A percentile compares a stretch with the other conserved stretches of the same genome.
Evolutionary conservation across 2,113 vertebrate genomes (phyloP).

Genomic region (Perca schrenkii): DNA sequence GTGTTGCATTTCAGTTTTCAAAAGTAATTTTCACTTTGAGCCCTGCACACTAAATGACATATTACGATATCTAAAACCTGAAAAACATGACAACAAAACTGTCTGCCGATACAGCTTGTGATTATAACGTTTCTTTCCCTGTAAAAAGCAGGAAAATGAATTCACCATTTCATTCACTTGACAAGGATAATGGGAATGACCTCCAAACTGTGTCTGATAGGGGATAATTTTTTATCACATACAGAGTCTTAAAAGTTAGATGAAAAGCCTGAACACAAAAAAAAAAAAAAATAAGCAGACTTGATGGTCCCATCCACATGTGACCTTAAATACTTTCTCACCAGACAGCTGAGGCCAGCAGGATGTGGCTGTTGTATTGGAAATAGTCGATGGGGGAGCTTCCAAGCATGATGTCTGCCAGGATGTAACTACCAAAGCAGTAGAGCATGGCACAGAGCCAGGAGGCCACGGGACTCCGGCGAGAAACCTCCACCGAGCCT

Average conservation of each 20-base stretch:
- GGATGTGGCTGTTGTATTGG: constrained; percentile 94
- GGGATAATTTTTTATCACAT: not conserved
- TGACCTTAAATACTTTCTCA: constrained; percentile 76
- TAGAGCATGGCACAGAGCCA: constrained; percentile 99
- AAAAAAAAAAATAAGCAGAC: not conserved
- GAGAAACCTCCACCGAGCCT: constrained; percentile 95
- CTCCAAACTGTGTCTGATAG: not conserved
- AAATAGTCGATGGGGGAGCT: constrained; percentile 91
- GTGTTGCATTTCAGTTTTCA: not conserved
- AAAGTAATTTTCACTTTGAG: not conserved
- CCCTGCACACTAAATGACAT: not conserved
- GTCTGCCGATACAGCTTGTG: not conserved
- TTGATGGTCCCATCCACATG: not conserved
- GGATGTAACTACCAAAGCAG: constrained; percentile 97
- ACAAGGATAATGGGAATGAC: not conserved
- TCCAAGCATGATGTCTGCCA: constrained; percentile 94
- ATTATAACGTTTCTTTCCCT: not conserved
- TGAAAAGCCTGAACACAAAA: not conserved
- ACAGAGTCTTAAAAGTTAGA: not conserved
- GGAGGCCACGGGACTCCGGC: constrained; percentile 92
- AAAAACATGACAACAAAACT: not conserved
- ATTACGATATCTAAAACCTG: not conserved
- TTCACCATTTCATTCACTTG: not conserved
- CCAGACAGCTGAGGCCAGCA: constrained; percentile 96
- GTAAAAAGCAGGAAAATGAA: not conserved